Conservation (phyloP, 2,113 vertebrate species). For the Gorsachius goisagi region DNA sequence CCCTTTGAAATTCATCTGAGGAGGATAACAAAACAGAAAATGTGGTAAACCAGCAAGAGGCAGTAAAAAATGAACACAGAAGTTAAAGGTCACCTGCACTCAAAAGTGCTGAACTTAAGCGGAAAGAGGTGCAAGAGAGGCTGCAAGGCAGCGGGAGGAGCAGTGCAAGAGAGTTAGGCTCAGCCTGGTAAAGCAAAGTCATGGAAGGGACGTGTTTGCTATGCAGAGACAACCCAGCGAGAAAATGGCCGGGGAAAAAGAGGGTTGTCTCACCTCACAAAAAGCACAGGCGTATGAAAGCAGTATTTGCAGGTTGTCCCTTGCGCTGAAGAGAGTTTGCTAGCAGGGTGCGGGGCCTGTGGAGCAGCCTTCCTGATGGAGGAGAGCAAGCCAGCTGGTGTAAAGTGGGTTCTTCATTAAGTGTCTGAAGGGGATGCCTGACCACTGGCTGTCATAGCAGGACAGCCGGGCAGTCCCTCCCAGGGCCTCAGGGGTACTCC, state of each 20-base stretch:
- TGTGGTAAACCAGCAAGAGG: background rate
- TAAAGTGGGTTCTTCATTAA: background rate
- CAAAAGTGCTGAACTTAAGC: accelerated
- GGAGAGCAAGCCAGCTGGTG: background rate
- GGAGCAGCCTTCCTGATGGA: background rate
- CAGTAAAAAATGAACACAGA: background rate
- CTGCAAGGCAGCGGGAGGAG: background rate
- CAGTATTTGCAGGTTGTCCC: background rate
- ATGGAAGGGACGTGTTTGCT: accelerated
- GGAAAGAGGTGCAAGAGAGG: background rate
- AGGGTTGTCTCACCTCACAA: background rate
- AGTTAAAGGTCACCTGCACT: background rate
- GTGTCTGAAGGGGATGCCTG: background rate
- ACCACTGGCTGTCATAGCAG: accelerated
- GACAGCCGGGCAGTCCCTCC: background rate
- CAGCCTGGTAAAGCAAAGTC: background rate
- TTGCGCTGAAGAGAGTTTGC: background rate
- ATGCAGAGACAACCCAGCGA: accelerated
- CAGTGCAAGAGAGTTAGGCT: background rate
- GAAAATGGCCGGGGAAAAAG: background rate
- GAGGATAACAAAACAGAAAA: background rate
- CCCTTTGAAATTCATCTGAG: background rate
- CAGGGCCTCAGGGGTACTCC: background rate
- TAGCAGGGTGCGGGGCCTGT: background rate
- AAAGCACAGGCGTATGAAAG: background rate